Conservation (phyloP, 2,797 vertebrate species). For the Pangasius macronema region DNA sequence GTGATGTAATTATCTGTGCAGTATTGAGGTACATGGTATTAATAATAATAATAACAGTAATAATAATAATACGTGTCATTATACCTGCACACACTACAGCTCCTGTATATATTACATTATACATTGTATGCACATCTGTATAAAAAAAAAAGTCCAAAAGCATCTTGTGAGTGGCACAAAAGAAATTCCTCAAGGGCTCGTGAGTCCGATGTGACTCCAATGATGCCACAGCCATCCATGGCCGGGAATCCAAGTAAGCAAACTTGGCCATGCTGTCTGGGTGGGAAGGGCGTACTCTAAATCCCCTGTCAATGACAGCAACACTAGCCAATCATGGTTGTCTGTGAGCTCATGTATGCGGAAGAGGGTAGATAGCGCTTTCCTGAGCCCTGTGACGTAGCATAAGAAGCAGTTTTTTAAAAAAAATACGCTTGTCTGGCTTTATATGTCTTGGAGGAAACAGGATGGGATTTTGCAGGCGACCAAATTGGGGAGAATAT, state of each 20-base stretch:
- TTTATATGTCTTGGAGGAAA: background rate
- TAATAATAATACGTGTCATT: background rate
- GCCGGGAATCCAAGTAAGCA: background rate
- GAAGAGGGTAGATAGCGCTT: background rate
- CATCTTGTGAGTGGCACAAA: background rate
- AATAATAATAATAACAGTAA: background rate
- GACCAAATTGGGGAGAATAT: background rate
- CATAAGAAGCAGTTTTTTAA: too few relatives aligned
- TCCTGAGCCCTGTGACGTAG: too few relatives aligned
- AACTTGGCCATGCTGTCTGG: background rate
- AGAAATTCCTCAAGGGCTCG: background rate
- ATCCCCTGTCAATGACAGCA: too few relatives aligned
- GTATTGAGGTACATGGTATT: background rate
- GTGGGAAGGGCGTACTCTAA: too few relatives aligned
- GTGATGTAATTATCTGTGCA: background rate
- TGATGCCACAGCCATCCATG: background rate
- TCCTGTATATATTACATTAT: too few relatives aligned
- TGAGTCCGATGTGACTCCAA: background rate
- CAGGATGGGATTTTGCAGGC: background rate
- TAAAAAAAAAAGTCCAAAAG: background rate
- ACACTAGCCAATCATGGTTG: background rate
- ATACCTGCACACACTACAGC: too few relatives aligned
- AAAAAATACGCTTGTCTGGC: too few relatives aligned
- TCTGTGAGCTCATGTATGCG: background rate
- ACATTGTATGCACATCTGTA: background rate